phyloP scores from a whole-genome alignment of 2,888 invertebrate species.

The Drosophila helvetica region DNA sequence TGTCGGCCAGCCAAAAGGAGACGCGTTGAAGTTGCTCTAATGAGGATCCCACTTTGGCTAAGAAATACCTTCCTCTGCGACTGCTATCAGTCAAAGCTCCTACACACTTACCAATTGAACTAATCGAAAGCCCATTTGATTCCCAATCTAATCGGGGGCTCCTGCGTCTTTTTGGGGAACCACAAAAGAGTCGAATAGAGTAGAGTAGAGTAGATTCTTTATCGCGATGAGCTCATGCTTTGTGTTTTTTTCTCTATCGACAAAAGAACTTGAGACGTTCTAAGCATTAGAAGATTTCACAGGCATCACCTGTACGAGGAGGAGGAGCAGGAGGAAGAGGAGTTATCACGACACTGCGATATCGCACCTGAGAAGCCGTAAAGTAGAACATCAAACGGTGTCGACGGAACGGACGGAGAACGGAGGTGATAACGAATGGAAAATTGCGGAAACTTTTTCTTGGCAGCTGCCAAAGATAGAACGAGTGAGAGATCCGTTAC shows the following conservation, averaged over 20 bases:
- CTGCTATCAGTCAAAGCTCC: not conserved
- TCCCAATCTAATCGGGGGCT: constrained; percentile 26
- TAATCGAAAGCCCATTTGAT: constrained; percentile 6
- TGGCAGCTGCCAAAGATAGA: constrained; percentile 33
- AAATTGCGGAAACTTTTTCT: constrained; percentile 68
- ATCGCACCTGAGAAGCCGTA: constrained; percentile 59
- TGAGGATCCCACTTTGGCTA: no score
- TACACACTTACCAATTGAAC: not conserved
- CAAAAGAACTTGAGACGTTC: constrained; percentile 3
- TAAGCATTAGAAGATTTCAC: constrained; percentile 1
- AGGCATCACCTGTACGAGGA: constrained; percentile 9
- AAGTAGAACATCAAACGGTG: constrained; percentile 65
- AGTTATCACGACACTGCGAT: constrained; percentile 42
- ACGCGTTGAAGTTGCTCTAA: not conserved
- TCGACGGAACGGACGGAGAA: not conserved
- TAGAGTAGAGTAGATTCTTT: not conserved
- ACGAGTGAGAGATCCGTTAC: constrained; percentile 18
- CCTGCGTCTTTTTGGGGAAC: constrained; percentile 8
- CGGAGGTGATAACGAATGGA: constrained; percentile 71
- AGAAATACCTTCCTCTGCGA: no score
- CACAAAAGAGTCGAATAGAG: not conserved
- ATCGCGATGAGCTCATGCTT: constrained; percentile 27
- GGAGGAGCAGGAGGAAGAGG: not conserved
- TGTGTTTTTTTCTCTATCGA: constrained; percentile 8
- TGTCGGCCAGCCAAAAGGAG: not conserved